Evolutionary conservation across 2,888 invertebrate genomes (phyloP), one percentile per base, ranked within the genome.

Genomic region (Dione vanillae): DNA sequence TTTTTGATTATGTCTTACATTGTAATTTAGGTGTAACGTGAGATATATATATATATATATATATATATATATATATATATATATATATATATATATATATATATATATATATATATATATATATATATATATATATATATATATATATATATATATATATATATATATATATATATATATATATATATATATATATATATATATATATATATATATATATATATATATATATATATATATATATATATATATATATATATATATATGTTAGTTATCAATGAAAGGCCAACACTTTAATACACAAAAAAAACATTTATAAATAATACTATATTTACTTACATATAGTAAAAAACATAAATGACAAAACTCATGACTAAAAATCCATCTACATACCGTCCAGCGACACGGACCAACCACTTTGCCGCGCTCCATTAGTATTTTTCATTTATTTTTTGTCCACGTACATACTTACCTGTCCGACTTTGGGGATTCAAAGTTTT

Each of bases 371-470:
- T 70, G 52, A 71, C 40, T 67, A 67, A 58, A 67, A 65, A 72
- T 70, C 72, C 83, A 75, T 75, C 76, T 82, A 85, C 88, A 82
- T 89, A 91, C 89, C 86, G 76, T 80, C 78, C 35, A 58, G 85
- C 89, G 59, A 52, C 81, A 65, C 80, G 80, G 83, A 83, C 84
- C 86, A 87, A 88, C 90, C 89, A 88, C 89, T 84, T 84, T 82
- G 88, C 84, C 84, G 82, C 87, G 91, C 89, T 91, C 92, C 93
- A 92, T 93, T 93, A 93, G 93, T 91, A 90, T 92, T 90, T 93
- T 91, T 91, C 91, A 92, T 93, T 93, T 92, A 92, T 92, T 93
- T 92, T 93, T 92, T 92, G 91, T 92, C 91, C 91, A 89, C 91
- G 88, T 92, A 89, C 91, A 88, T 92, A 92, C 37, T 56, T 56